These are phyloP conservation scores for Hippocampus kuda DNA, from an alignment of 2,797 vertebrate species.

Conservation along the genomic window DNA sequence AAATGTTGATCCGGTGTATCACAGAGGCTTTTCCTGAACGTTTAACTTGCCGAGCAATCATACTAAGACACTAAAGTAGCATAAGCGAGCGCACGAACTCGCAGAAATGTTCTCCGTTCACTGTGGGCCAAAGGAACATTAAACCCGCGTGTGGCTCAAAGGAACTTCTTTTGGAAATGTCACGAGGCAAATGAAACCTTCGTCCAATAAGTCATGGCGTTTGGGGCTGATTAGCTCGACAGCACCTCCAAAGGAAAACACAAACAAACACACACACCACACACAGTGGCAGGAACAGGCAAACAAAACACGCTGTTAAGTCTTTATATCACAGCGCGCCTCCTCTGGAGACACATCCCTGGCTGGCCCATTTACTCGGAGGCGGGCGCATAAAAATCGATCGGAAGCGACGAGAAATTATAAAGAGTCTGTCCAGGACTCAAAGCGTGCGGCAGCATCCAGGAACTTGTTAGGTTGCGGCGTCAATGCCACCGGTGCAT, in stretches of 20 bases:
- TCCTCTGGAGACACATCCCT: constrained; percentile 17
- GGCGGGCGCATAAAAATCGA: constrained; percentile 24
- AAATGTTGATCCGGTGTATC: constrained; percentile 63
- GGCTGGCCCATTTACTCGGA: constrained; percentile 19
- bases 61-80: constrained; percentile 15
- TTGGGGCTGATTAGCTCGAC: neutral
- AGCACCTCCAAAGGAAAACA: constrained; percentile 28
- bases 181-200: constrained; percentile 58
- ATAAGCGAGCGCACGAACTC: constrained; percentile 48
- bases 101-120: constrained; percentile 58
- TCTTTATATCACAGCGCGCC: neutral
- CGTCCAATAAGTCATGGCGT: constrained; percentile 31
- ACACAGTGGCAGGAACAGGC: neutral
- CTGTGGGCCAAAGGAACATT: constrained; percentile 59
- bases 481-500: constrained; percentile 33
- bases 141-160: constrained; percentile 50
- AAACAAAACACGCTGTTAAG: neutral
- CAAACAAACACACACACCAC: neutral
- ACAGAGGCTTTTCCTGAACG: neutral
- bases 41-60: too few relatives aligned
- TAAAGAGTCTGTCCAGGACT: constrained; percentile 29
- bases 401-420: constrained; percentile 38
- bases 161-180: constrained; percentile 60
- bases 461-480: constrained; percentile 36
- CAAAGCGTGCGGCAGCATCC: constrained; percentile 10